A percentile compares a stretch with the other conserved stretches of the same genome.
Conservation (phyloP, 2,888 invertebrate species). For the Drosophila pseudotakahashii region DNA sequence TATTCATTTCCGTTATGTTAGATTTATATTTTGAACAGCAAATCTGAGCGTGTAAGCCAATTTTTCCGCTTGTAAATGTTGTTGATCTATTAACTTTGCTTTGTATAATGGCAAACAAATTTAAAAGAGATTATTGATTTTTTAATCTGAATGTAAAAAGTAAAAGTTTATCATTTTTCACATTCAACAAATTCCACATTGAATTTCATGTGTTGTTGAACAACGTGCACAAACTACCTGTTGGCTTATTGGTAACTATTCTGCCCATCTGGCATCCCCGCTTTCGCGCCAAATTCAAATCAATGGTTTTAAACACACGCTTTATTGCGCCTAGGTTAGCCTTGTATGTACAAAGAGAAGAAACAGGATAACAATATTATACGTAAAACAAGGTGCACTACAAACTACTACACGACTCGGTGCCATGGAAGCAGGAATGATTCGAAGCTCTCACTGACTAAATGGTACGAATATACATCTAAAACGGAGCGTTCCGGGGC, state of each 20-base stretch:
- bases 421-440: constrained; percentile 61
- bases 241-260: neutral
- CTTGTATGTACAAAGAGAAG: constrained; percentile 50
- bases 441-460: constrained; percentile 67
- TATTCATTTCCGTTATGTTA: too few species aligned
- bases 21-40: too few species aligned
- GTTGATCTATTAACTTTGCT: too few species aligned
- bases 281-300: constrained; percentile 1
- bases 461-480: constrained; percentile 34
- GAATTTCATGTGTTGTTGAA: neutral
- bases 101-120: too few species aligned
- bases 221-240: neutral
- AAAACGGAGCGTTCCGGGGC: constrained; percentile 24
- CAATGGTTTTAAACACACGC: constrained; percentile 12
- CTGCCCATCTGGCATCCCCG: neutral
- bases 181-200: too few species aligned
- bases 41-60: too few species aligned
- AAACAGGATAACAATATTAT: constrained; percentile 66
- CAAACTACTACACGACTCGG: constrained; percentile 53
- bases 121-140: too few species aligned
- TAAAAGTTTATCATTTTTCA: too few species aligned
- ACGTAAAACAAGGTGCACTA: constrained; percentile 57
- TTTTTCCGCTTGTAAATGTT: too few species aligned
- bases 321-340: constrained; percentile 67
- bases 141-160: too few species aligned